A percentile compares a stretch with the other conserved stretches of the same genome.
These are phyloP conservation scores for Tadarida brasiliensis DNA, from an alignment of 2,797 vertebrate species.

Conservation along the genomic window DNA sequence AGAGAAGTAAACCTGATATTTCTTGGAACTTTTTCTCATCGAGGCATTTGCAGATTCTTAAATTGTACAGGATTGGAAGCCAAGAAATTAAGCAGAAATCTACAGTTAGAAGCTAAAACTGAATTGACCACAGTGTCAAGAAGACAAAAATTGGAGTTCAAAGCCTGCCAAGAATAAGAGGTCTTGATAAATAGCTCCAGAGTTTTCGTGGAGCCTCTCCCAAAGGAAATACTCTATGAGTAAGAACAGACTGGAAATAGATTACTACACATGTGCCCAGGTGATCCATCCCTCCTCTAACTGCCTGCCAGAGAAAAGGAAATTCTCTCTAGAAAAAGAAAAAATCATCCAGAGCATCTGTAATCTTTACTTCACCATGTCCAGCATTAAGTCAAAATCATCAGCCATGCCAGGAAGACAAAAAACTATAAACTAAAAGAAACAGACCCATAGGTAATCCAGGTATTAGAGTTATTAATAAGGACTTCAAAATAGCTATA, in stretches of 20 bases:
- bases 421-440: conserved; percentile 22
- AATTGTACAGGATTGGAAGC: neutral
- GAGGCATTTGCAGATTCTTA: neutral
- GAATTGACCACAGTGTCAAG: neutral
- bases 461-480: neutral
- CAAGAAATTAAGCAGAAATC: conserved; percentile 5
- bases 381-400: neutral
- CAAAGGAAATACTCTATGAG: neutral
- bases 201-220: neutral
- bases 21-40: neutral
- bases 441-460: neutral
- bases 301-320: neutral
- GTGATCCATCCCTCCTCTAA: neutral
- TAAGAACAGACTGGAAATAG: neutral
- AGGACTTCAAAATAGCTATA: neutral
- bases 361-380: conserved; percentile 10
- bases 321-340: neutral
- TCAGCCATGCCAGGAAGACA: neutral
- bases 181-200: neutral
- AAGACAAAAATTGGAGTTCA: conserved; percentile 26
- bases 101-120: neutral
- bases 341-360: neutral
- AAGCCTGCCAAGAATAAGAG: neutral
- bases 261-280: neutral
- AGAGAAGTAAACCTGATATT: neutral